Evolutionary conservation across 2,888 invertebrate species (phyloP), one percentile per base, ranked within the genome.

Genomic region (Cybosia mesomella): DNA sequence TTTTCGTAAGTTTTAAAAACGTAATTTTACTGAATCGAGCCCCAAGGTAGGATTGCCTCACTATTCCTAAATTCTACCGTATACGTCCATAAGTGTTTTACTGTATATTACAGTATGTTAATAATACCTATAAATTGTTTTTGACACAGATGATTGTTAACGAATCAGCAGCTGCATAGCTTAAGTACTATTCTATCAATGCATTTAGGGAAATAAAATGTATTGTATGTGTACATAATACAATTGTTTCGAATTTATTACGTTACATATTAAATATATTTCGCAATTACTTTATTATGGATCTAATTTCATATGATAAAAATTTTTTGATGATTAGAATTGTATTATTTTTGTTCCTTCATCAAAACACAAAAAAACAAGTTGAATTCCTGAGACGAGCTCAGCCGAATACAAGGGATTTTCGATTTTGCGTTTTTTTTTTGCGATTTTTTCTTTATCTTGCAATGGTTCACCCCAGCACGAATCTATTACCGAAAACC

Each of bases 61-160:
- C n/a, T n/a, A n/a, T n/a, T 49, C n/a, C 11, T n/a, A 39, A 18
- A 39, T 22, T 39, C 22, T 59, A 18, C 39, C 22, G 34, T 24
- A 22, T 39, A 18, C 7, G 13, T 24, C 28, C 61, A 49, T 61
- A 32, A 36, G 22, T 22, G 34, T 54, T 22, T 21, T 34, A 22
- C 63, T 63, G 63, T 54, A 63, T 63, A 63, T 63, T 54, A 63
- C 63, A 63, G 63, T 54, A 54, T 22, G 22, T 49, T 22, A 54
- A 18, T 54, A 21, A 34, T 28, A 7, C 36, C 28, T 34, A 54
- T 63, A 32, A 54, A 54, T 43, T 36, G 34, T 18, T 24, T 28
- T 39, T 32, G 62, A 53, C 18, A 32, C 11, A 43, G n/a, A 49
- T 13, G n/a, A 32, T 43, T 21, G 21, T n/a, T 53, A 10, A n/a